phyloP scores from a whole-genome alignment of 2,113 vertebrate genomes.

The Muscicapa adusta region DNA sequence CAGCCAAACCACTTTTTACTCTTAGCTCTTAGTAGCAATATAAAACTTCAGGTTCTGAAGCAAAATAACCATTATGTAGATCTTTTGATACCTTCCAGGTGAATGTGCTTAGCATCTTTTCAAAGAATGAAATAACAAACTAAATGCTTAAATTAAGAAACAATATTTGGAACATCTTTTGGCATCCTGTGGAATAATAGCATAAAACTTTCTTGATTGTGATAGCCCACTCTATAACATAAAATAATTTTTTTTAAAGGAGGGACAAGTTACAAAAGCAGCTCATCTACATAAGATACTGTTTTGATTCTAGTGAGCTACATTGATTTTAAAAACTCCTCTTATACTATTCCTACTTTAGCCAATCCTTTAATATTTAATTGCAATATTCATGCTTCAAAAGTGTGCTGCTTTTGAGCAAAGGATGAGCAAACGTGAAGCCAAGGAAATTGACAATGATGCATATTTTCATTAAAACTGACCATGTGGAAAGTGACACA shows the following conservation, averaged over 20 bases:
- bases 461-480: constrained; percentile 23
- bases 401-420: not conserved
- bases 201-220: not conserved
- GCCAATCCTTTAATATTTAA: not conserved
- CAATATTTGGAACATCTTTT: not conserved
- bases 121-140: not conserved
- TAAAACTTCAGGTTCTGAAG: not conserved
- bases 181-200: not conserved
- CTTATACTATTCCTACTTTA: not conserved
- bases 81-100: not conserved
- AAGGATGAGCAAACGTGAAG: not conserved
- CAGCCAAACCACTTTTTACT: not conserved
- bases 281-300: not conserved
- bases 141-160: not conserved
- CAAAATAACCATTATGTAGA: not conserved
- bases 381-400: not conserved
- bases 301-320: not conserved
- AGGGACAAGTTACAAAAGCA: not conserved
- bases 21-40: not conserved
- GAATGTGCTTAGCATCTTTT: not conserved
- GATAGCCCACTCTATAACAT: not conserved
- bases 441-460: not conserved
- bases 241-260: not conserved
- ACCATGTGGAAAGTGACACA: not conserved
- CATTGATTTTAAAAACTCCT: not conserved